phyloP scores from a whole-genome alignment of 1,140 invertebrate genomes.

The Drosophila arizonae region DNA sequence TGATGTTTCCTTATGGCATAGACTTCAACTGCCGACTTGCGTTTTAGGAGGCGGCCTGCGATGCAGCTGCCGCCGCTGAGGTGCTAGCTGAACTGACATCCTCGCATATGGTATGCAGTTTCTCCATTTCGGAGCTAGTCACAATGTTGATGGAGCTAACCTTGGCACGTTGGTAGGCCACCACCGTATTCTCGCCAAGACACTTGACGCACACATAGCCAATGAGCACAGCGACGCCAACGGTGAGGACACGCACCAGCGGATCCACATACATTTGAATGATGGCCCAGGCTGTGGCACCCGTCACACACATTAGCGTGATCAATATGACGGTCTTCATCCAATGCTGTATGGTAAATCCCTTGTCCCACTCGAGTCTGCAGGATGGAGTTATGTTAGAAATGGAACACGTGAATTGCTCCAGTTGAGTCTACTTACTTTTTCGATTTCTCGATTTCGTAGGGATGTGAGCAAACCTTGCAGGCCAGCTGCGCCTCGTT shows the following conservation, averaged over 20 bases:
- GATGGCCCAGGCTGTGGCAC: conserved; percentile 90
- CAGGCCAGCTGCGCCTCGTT: conserved; percentile 87
- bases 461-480: conserved; percentile 91
- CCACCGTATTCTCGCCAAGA: conserved; percentile 92
- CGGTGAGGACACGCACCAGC: conserved; percentile 90
- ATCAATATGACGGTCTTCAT: conserved; percentile 86
- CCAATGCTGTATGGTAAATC: conserved; percentile 92
- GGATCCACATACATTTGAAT: conserved; percentile 91
- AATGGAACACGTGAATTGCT: too few species aligned
- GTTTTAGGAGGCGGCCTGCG: conserved; percentile 50
- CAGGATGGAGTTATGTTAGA: background rate
- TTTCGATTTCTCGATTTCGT: conserved; percentile 88
- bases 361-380: conserved; percentile 90
- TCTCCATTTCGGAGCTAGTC: conserved; percentile 77
- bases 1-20: conserved; percentile 36
- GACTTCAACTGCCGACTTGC: background rate
- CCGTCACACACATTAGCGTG: conserved; percentile 89
- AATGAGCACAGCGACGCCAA: conserved; percentile 90
- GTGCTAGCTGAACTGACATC: conserved; percentile 67
- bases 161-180: conserved; percentile 93
- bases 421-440: conserved; percentile 77
- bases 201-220: conserved; percentile 93
- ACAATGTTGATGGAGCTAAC: conserved; percentile 94
- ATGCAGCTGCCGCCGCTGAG: conserved; percentile 49
- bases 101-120: conserved; percentile 81